Evolutionary conservation across 2,113 vertebrate species (phyloP).

Genomic region (Cranoglanis bouderius): DNA sequence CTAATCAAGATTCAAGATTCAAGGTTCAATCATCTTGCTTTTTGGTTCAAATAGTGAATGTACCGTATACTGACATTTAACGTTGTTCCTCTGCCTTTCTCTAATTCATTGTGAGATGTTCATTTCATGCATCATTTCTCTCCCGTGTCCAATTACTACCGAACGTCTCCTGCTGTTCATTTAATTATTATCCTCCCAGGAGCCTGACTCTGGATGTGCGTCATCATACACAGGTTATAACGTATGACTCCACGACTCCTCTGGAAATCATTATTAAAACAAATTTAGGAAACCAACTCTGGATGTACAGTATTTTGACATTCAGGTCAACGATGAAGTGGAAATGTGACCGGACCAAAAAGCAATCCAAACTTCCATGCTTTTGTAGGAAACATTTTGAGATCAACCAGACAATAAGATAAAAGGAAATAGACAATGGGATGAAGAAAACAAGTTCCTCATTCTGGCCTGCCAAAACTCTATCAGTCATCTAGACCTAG

Average conservation of each 20-base stretch:
- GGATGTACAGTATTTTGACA: not conserved
- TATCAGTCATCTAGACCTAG: not conserved
- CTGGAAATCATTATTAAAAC: not conserved
- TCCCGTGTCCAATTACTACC: conserved; percentile 57
- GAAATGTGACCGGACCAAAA: not conserved
- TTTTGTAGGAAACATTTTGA: not conserved
- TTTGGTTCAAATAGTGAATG: not conserved
- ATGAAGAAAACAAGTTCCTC: not conserved
- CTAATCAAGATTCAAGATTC: too few species aligned
- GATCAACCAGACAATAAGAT: not conserved
- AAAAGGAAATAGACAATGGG: not conserved
- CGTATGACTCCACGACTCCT: not conserved
- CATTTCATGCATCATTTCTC: conserved; percentile 43
- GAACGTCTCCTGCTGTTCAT: conserved; percentile 19
- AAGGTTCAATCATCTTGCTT: too few species aligned
- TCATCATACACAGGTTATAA: not conserved
- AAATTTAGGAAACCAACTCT: not conserved
- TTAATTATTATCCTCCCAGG: conserved; percentile 37
- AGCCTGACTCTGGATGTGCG: not conserved
- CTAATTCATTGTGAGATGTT: not conserved
- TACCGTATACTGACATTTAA: too few species aligned
- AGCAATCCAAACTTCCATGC: not conserved
- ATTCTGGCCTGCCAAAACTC: not conserved
- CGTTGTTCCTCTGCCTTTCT: not conserved
- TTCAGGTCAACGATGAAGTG: too few species aligned